phyloP scores from a whole-genome alignment of 2,113 vertebrate species.

The Mus pahari region DNA sequence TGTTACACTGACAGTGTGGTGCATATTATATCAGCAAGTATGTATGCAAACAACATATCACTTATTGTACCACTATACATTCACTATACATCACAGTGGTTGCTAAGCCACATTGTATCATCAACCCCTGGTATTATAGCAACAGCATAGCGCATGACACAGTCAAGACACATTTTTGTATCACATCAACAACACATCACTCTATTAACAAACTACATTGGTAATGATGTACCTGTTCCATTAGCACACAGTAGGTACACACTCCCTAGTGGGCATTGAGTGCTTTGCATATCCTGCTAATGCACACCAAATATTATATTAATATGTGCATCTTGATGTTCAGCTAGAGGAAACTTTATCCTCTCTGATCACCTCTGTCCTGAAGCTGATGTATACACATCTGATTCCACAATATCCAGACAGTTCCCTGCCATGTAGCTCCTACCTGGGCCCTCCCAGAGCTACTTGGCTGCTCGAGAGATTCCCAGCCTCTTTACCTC shows the following conservation, averaged over 20 bases:
- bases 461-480: neutral
- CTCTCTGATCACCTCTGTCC: neutral
- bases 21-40: neutral
- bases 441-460: fast-evolving
- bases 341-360: neutral
- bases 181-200: neutral
- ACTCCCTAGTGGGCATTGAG: fast-evolving
- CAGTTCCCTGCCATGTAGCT: neutral
- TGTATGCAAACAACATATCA: neutral
- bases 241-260: neutral
- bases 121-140: neutral
- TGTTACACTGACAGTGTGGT: too few relatives aligned
- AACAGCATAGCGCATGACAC: neutral
- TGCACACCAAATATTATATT: too few relatives aligned
- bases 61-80: too few relatives aligned
- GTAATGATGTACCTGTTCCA: neutral
- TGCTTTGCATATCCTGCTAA: fast-evolving
- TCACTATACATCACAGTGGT: neutral
- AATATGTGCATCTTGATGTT: too few relatives aligned
- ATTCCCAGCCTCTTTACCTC: neutral
- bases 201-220: fast-evolving
- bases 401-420: too few relatives aligned
- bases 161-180: neutral
- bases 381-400: neutral
- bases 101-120: fast-evolving